Conservation (phyloP, 2,113 vertebrate species). For the Martes martes region DNA sequence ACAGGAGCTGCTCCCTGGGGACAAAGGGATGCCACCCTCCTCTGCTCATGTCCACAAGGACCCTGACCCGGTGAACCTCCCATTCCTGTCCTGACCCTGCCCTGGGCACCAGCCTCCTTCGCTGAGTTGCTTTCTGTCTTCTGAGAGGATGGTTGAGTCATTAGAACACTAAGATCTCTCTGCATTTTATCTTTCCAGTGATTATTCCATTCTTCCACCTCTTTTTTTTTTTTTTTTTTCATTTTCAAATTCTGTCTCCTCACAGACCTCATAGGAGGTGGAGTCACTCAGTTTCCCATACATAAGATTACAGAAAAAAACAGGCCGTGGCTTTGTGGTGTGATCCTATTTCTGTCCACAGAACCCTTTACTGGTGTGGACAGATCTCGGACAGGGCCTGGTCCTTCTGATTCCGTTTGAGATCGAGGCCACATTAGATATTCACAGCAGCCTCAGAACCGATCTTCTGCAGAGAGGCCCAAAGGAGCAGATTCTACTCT, state of each 20-base stretch:
- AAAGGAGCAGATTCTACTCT: neutral
- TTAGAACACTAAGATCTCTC: neutral
- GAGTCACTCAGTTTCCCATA: neutral
- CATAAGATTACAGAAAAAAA: neutral
- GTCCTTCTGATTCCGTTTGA: neutral
- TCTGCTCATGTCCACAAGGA: no score
- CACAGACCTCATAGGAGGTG: neutral
- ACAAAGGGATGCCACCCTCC: accelerated
- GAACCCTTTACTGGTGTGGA: neutral
- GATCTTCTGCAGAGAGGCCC: neutral
- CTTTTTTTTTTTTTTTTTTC: neutral
- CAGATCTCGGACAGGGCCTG: neutral
- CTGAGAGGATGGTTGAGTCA: neutral
- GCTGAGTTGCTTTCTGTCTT: neutral
- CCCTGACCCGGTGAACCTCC: neutral
- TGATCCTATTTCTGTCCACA: neutral
- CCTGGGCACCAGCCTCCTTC: neutral
- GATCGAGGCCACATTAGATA: neutral
- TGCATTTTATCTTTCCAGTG: neutral
- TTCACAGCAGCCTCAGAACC: neutral
- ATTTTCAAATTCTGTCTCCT: neutral
- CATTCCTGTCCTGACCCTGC: neutral
- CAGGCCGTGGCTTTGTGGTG: neutral
- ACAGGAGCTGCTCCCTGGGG: neutral
- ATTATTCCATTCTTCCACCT: no score